Conservation (phyloP, 2,888 invertebrate genomes). For the Iselma pallidipennis region DNA sequence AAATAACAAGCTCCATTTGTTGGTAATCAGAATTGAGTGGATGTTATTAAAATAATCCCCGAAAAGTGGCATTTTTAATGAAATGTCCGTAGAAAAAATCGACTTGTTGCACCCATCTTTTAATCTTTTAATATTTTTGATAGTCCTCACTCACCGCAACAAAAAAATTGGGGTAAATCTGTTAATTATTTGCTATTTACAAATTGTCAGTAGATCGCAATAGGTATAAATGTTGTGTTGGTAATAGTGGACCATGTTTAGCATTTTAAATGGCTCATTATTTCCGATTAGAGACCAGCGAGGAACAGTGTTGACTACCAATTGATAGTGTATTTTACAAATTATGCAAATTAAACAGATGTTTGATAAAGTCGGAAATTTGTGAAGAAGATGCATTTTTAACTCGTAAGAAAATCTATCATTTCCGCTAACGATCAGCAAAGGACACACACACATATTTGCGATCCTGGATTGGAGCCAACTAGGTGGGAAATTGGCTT, state of each 20-base stretch:
- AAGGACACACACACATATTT: no score
- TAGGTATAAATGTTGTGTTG: no score
- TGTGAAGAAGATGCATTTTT: no score
- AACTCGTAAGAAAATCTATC: not conserved
- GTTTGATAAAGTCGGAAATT: no score
- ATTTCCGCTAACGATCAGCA: no score
- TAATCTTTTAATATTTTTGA: no score
- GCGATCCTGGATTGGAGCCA: not conserved
- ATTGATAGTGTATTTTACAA: not conserved
- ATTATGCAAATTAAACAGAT: conserved; percentile 3
- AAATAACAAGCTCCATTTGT: not conserved
- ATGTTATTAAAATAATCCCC: not conserved
- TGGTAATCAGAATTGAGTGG: not conserved
- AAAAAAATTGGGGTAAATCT: no score
- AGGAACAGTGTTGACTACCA: not conserved
- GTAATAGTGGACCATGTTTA: not conserved
- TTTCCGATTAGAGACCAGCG: not conserved
- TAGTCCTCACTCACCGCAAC: no score
- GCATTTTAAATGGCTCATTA: not conserved
- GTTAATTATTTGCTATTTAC: no score
- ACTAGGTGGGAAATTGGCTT: not conserved
- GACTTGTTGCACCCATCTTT: no score
- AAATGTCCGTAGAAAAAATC: not conserved
- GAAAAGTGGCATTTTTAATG: not conserved
- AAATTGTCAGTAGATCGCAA: no score